A percentile compares a stretch with the other conserved stretches of the same genome.
These are phyloP conservation scores for Gymnogyps californianus DNA, from an alignment of 2,113 vertebrate species.

Conservation along the genomic window DNA sequence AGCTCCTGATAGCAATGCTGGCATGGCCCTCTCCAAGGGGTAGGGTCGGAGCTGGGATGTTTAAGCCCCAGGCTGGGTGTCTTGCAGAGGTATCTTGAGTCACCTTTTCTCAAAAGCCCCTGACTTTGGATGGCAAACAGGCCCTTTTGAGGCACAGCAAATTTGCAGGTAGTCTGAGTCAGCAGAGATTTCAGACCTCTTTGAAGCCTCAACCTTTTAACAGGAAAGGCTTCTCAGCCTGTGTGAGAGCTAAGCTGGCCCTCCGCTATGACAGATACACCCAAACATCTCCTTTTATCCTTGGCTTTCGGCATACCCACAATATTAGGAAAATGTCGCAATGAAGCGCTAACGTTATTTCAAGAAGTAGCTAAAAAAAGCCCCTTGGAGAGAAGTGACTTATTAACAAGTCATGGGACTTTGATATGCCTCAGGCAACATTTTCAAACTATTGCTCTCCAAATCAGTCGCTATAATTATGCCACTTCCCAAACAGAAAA, in stretches of 20 bases:
- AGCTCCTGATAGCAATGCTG: not conserved
- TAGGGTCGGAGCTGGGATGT: not conserved
- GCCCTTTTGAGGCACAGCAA: not conserved
- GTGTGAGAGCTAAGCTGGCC: not conserved
- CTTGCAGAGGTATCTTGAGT: not conserved
- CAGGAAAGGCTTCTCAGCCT: not conserved
- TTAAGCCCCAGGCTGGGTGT: not conserved
- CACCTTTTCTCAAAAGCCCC: not conserved
- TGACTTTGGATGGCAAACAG: not conserved
- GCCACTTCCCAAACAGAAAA: conserved; percentile 57
- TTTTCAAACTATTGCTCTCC: conserved; percentile 67
- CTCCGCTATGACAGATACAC: not conserved
- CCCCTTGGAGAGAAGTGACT: conserved; percentile 56
- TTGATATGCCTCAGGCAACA: conserved; percentile 56
- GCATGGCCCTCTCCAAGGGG: fast-evolving
- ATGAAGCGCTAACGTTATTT: conserved; percentile 50
- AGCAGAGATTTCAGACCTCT: not conserved
- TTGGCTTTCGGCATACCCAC: not conserved
- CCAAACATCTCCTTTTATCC: not conserved
- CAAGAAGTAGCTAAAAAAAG: conserved; percentile 63
- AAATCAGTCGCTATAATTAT: conserved; percentile 64
- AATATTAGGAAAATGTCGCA: conserved; percentile 42
- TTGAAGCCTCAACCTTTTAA: not conserved
- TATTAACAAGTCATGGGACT: conserved; percentile 71
- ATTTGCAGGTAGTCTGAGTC: not conserved